Base-by-base conservation (phyloP, 2,797 vertebrate species). In the Gadopsis bispinosus region DNA sequence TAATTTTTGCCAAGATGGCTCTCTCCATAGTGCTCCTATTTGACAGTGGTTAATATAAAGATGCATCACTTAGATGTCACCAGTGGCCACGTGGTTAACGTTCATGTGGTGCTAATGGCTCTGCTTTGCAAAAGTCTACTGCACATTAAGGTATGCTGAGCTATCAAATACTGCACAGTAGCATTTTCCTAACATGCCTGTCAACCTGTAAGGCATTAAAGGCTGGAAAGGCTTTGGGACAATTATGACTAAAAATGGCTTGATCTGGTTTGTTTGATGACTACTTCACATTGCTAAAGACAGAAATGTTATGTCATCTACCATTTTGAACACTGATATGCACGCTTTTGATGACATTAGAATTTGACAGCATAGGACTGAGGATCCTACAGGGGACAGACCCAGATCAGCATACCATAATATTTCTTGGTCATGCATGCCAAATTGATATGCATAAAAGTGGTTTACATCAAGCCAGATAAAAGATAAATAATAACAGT, bases 21-120 rank as follows among this genome's bases (percentile, higher is more conserved):
- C 12, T 5, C 14, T 60, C 9, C 12, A 45, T 43, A 60, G 17
- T 0, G 14, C 22, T 56, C 4, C 35, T 68, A 64, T 58, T 20
- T 81, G 55, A 85, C 43, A 20, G 29, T n/a, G 26, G 41, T 71
- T 70, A 17, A 75, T 62, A 22, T 51, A 64, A 58, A 78, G 43
- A 78, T 78, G 16, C 29, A 39, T 55, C 43, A 66, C 13, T 53
- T 19, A 11, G 20, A 9, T 60, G 43, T 66, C 45, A 61, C 17
- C 55, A 31, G 16, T 19, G 55, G 33, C 41, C 3, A 37, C 3
- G 43, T 58, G 56, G 45, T 78, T 76, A 80, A 16, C 64, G n/a
- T 58, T 88, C 37, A 81, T 54, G 31, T 16, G 16, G 10, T 45
- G 54, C 14, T 73, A 65, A 77, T 60, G 29, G 60, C 33, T 75